Evolutionary conservation across 2,113 vertebrate species (phyloP).

Genomic region (Neopipo cinnamomea): DNA sequence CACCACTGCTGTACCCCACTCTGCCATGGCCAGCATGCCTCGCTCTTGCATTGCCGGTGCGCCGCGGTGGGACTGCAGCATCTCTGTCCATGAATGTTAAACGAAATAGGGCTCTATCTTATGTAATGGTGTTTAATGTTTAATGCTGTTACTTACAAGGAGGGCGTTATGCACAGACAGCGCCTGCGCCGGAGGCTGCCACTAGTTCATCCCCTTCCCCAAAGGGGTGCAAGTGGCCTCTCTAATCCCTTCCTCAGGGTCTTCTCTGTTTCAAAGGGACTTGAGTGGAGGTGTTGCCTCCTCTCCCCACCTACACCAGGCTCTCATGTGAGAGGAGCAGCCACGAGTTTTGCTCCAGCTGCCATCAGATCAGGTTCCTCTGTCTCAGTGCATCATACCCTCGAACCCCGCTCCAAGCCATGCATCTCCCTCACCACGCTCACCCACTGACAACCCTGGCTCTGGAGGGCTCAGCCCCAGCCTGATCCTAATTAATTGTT

Average conservation of each 20-base stretch:
- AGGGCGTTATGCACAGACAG: not conserved
- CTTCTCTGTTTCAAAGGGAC: not conserved
- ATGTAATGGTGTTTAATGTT: conserved; percentile 45
- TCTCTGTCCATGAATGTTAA: conserved; percentile 2
- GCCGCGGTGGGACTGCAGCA: not conserved
- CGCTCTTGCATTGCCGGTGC: accelerated
- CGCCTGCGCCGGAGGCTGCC: not conserved
- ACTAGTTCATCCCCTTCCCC: not conserved
- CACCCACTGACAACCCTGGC: accelerated
- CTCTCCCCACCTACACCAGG: not conserved
- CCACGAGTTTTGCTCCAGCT: not conserved
- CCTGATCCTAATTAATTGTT: not conserved
- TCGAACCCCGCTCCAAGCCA: not conserved
- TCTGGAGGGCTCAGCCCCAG: not conserved
- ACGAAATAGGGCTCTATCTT: not conserved
- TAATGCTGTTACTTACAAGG: conserved; percentile 27
- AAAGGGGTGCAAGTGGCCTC: accelerated
- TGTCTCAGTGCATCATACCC: accelerated
- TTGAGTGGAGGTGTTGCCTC: not conserved
- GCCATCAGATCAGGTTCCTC: not conserved
- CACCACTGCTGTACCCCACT: not conserved
- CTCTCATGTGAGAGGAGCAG: not conserved
- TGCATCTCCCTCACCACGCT: accelerated
- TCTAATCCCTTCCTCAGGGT: not conserved
- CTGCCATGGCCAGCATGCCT: not conserved